Evolutionary conservation across 2,888 invertebrate genomes (phyloP).

Genomic region (Andrena camellia): DNA sequence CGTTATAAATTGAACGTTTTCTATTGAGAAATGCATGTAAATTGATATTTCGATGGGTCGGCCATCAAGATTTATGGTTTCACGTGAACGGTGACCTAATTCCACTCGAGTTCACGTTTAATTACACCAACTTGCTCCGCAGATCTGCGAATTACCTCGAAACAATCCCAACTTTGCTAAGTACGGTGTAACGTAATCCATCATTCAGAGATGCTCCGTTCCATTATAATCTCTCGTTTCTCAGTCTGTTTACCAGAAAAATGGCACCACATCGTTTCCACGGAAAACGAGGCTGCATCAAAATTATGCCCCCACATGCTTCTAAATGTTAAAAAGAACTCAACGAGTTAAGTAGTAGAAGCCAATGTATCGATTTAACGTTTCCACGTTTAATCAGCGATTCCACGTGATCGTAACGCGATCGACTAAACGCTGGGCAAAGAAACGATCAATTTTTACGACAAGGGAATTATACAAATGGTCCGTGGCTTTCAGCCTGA

Average conservation of each 20-base stretch:
- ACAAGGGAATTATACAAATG: constrained; percentile 37
- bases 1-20: not conserved
- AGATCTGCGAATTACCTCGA: constrained; percentile 31
- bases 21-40: not conserved
- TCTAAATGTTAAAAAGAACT: not conserved
- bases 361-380: constrained; percentile 26
- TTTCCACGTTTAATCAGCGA: constrained; percentile 38
- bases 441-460: constrained; percentile 43
- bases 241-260: constrained; percentile 3
- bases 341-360: not conserved
- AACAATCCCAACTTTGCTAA: constrained; percentile 27
- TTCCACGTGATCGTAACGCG: constrained; percentile 17
- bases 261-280: not conserved
- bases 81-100: constrained; percentile 35
- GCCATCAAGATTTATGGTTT: constrained; percentile 20
- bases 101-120: constrained; percentile 4
- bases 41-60: not conserved
- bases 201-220: constrained; percentile 31
- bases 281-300: too few species aligned
- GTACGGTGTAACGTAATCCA: constrained; percentile 48
- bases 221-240: constrained; percentile 2
- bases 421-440: constrained; percentile 36
- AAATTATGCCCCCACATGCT: too few species aligned
- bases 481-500: constrained; percentile 33
- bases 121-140: constrained; percentile 30